Conservation (phyloP, 2,113 vertebrate genomes). For the Caloenas nicobarica region DNA sequence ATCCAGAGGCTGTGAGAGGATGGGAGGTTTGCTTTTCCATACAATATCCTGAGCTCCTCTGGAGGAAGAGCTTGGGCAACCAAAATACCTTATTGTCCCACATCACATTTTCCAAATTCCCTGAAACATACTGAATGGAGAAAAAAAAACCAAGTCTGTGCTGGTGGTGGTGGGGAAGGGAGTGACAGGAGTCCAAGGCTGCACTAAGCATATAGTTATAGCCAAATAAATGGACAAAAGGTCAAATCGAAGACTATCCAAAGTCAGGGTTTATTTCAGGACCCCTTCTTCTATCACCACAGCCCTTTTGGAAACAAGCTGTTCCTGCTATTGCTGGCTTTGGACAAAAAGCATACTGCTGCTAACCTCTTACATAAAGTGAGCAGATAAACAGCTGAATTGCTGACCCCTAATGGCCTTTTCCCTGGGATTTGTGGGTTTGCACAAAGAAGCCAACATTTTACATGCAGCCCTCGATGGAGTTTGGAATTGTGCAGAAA, state of each 20-base stretch:
- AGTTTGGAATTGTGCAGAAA: constrained; percentile 36
- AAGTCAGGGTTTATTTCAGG: constrained; percentile 34
- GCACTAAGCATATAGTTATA: background rate
- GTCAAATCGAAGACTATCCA: constrained; percentile 36
- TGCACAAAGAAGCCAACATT: constrained; percentile 65
- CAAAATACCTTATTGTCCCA: background rate
- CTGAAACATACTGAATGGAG: accelerated
- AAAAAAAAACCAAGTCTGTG: background rate
- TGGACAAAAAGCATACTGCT: constrained; percentile 66
- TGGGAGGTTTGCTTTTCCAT: background rate
- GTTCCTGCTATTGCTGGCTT: constrained; percentile 69
- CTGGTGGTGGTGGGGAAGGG: background rate
- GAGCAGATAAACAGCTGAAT: constrained; percentile 65
- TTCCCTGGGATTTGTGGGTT: constrained; percentile 62
- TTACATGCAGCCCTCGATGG: constrained; percentile 45
- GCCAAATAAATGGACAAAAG: constrained; percentile 12
- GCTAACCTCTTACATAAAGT: constrained; percentile 68
- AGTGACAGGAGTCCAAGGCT: background rate
- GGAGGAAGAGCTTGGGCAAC: accelerated
- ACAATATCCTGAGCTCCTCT: accelerated
- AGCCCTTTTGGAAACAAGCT: constrained; percentile 51
- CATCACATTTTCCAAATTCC: background rate
- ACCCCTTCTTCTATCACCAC: constrained; percentile 46
- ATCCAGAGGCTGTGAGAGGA: background rate
- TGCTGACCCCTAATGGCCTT: constrained; percentile 57